phyloP scores from a whole-genome alignment of 2,113 vertebrate species.

The Lucifuga dentata region DNA sequence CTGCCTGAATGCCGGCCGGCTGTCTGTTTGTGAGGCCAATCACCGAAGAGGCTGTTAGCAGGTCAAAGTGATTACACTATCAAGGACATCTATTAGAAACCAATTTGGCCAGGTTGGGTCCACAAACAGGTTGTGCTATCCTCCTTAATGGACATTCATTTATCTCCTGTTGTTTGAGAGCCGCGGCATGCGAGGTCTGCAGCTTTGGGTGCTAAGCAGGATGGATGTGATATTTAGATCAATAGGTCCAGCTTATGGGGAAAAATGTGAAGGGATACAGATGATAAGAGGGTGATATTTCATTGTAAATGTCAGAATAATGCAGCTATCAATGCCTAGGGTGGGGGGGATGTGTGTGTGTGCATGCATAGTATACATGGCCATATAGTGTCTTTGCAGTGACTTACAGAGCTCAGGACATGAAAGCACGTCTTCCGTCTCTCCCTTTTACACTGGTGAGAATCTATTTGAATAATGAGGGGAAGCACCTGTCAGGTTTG shows the following conservation, averaged over 20 bases:
- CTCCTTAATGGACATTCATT: constrained; percentile 74
- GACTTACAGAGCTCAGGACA: constrained; percentile 33
- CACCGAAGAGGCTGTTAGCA: constrained; percentile 46
- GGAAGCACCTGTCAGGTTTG: constrained; percentile 74
- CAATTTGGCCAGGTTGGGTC: constrained; percentile 74
- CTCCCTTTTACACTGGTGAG: constrained; percentile 38
- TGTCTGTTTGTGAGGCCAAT: constrained; percentile 16
- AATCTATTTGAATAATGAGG: constrained; percentile 78
- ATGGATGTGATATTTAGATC: constrained; percentile 80
- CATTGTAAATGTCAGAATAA: constrained; percentile 76
- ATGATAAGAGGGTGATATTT: constrained; percentile 76
- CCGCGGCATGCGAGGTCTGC: constrained; percentile 55
- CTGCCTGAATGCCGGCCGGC: constrained; percentile 22
- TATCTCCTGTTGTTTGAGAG: constrained; percentile 70
- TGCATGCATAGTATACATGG: constrained; percentile 20
- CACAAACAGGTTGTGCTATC: constrained; percentile 66
- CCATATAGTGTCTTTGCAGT: constrained; percentile 21
- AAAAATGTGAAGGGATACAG: constrained; percentile 66
- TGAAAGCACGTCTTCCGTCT: constrained; percentile 32
- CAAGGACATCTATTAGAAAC: constrained; percentile 80
- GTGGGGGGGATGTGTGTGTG: constrained; percentile 3
- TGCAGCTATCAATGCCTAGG: constrained; percentile 57
- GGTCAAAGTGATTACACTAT: constrained; percentile 77
- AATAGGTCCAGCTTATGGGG: constrained; percentile 66
- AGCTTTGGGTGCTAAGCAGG: constrained; percentile 67